Conservation (phyloP, 2,113 vertebrate species). For the Calypte anna region DNA sequence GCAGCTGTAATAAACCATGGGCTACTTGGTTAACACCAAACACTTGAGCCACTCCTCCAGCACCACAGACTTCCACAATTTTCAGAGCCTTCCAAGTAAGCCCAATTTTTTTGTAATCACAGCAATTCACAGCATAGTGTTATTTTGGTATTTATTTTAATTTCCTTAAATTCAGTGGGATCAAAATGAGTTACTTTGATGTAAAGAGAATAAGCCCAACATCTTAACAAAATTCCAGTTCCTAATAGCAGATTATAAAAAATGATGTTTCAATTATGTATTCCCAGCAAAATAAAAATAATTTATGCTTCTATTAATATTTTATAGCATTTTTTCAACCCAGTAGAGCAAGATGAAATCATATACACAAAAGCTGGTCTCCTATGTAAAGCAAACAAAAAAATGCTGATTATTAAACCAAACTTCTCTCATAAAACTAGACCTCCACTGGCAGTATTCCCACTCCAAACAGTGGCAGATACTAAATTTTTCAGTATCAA, state of each 20-base stretch:
- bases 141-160: neutral
- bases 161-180: neutral
- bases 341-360: neutral
- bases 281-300: neutral
- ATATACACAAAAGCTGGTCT: neutral
- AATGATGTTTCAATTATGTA: neutral
- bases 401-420: neutral
- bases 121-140: neutral
- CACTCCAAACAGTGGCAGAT: neutral
- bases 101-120: neutral
- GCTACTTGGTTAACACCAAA: neutral
- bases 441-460: neutral
- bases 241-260: neutral
- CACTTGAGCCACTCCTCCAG: neutral
- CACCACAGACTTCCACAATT: neutral
- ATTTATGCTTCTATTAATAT: neutral
- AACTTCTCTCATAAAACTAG: neutral
- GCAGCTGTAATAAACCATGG: neutral
- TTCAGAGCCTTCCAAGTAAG: neutral
- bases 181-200: neutral
- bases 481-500: neutral
- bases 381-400: neutral
- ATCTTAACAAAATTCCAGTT: neutral
- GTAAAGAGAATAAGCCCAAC: neutral
- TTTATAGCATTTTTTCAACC: neutral